Base-by-base conservation (phyloP, 1,140 invertebrate genomes). In the Campodea augens region DNA sequence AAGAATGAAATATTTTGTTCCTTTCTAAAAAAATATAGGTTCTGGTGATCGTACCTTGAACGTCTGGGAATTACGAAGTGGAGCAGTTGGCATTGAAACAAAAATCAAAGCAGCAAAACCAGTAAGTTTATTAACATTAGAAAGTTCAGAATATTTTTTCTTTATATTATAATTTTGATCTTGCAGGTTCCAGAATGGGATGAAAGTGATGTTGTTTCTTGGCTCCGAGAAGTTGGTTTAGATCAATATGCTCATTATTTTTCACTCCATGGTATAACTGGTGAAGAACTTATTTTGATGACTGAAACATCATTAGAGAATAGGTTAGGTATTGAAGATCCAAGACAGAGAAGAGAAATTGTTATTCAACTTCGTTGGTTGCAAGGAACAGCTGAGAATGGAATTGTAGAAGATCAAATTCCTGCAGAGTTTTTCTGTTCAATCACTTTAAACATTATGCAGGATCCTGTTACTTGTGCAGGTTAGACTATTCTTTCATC, bases 391-490 rank as follows among this genome's bases (percentile, higher is more conserved):
- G 39, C 49, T 25, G 22, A 54, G 51, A 25, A 22, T 22, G 20
- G 47, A 57, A 21, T 44, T 54, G 15, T 37, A 51, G n/a, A 57
- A 55, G 18, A 55, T 5, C 60, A 68, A 29, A 56, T 71, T 23
- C 75, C 75, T 4, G 60, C 75, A 50, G 78, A 84, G 55, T 80
- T 75, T 54, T 55, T 80, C n/a, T 86, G 82, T 62, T 81, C 82
- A 10, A 84, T 86, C 19, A 85, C 81, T 0, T 77, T 80, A 41
- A 77, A 83, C 53, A 65, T 85, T 22, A 83, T 85, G 78, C 68
- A 66, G 45, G 75, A 83, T 56, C 81, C 81, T 13, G 80, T 85
- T 4, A 71, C 70, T 23, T 80, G 77, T 53, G 62, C 70, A 54
- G 77, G 75, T 78, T 57, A 55, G 52, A n/a, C n/a, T n/a, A n/a